These are phyloP conservation scores for Malurus alboscapulatus DNA, from an alignment of 2,113 vertebrate species.

Conservation along the genomic window DNA sequence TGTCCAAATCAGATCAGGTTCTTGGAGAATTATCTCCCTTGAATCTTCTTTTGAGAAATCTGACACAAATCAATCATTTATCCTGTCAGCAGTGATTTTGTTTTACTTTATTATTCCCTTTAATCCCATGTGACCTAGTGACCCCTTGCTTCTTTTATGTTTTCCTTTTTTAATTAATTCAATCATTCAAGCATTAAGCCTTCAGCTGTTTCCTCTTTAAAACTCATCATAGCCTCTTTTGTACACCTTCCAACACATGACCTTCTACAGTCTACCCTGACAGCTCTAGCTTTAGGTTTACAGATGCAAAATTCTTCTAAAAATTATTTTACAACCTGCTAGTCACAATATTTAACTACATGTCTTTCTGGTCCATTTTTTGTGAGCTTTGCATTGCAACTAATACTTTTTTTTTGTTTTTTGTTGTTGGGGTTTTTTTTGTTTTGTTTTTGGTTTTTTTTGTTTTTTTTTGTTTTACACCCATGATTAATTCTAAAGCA, in stretches of 20 bases:
- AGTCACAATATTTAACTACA: neutral
- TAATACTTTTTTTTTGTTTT: neutral
- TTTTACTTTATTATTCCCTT: conserved; percentile 1
- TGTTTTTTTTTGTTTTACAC: neutral
- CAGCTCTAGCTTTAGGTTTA: neutral
- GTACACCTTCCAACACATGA: neutral
- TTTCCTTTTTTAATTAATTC: neutral
- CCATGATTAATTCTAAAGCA: neutral
- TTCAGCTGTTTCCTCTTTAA: conserved; percentile 6
- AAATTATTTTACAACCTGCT: neutral
- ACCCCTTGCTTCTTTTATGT: neutral
- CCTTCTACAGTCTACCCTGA: neutral
- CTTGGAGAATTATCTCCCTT: neutral
- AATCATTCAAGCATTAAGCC: neutral
- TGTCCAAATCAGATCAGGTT: neutral
- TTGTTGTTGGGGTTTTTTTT: too few relatives aligned
- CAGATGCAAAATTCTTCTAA: neutral
- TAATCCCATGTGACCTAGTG: neutral
- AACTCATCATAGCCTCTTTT: neutral
- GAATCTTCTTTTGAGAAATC: neutral
- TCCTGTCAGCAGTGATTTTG: neutral
- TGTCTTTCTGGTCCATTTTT: neutral
- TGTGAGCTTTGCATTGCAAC: neutral
- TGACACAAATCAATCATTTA: neutral
- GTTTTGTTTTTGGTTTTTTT: too few relatives aligned